Evolutionary conservation across 2,888 invertebrate genomes (phyloP).

Genomic region (Ormyrus labotus): DNA sequence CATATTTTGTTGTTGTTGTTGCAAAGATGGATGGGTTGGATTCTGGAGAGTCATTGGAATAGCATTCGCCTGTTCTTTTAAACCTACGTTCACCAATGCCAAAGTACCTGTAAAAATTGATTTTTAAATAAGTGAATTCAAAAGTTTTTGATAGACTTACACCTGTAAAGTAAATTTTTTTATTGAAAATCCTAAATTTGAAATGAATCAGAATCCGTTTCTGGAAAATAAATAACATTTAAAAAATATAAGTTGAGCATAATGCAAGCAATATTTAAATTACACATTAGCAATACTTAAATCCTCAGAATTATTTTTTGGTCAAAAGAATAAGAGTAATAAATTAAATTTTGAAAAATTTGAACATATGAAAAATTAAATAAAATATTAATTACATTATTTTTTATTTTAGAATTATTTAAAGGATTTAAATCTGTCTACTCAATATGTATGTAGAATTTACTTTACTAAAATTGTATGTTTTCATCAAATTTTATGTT

Average conservation of each 20-base stretch:
- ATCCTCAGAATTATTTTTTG: neutral
- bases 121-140: slow-evolving; percentile 11
- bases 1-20: slow-evolving; percentile 66
- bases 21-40: slow-evolving; percentile 65
- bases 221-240: no score
- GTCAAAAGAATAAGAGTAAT: no score
- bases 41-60: slow-evolving; percentile 69
- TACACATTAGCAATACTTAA: slow-evolving; percentile 19
- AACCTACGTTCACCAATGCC: slow-evolving; percentile 71
- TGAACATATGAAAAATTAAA: neutral
- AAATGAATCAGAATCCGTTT: no score
- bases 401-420: no score
- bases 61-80: slow-evolving; percentile 70
- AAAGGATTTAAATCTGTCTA: no score
- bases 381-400: no score
- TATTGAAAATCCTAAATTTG: neutral
- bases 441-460: no score
- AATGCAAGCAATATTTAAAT: slow-evolving; percentile 19
- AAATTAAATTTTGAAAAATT: neutral
- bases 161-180: neutral
- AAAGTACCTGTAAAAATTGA: slow-evolving; percentile 65
- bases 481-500: no score
- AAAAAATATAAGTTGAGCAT: neutral
- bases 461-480: no score
- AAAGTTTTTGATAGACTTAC: slow-evolving; percentile 1